These are phyloP conservation scores for Megaceryle alcyon DNA, from an alignment of 2,797 vertebrate genomes.

Conservation along the genomic window DNA sequence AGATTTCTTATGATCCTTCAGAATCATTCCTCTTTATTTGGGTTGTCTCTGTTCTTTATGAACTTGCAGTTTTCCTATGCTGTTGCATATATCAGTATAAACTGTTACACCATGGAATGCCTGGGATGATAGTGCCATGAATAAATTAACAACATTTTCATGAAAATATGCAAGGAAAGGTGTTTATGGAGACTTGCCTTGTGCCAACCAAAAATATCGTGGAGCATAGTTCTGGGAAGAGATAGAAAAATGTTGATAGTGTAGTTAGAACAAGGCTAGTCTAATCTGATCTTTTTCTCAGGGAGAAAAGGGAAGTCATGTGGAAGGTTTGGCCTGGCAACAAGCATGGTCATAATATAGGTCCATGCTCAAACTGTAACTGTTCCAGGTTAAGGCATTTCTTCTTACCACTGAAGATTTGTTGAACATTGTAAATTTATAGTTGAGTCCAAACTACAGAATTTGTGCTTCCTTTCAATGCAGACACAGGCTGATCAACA, in stretches of 20 bases:
- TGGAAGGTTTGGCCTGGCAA: background rate
- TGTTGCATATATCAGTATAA: conserved; percentile 9
- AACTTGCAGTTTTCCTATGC: conserved; percentile 34
- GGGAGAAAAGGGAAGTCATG: background rate
- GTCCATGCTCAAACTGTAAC: background rate
- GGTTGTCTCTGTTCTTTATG: background rate
- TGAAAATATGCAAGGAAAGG: background rate
- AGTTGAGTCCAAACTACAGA: background rate
- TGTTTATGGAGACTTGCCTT: background rate
- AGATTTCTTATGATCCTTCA: background rate
- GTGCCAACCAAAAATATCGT: background rate
- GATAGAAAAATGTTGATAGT: background rate
- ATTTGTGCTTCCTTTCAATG: background rate
- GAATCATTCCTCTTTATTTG: background rate
- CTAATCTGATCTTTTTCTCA: background rate
- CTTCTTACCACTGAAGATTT: background rate
- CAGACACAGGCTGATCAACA: background rate
- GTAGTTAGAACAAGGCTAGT: background rate
- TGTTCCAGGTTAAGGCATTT: background rate
- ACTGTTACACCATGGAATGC: conserved; percentile 13
- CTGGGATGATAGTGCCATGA: conserved; percentile 38
- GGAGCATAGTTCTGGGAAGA: background rate
- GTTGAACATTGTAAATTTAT: background rate
- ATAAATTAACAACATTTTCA: conserved; percentile 38
- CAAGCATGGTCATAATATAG: rapidly evolving